These are phyloP conservation scores for Papilio helenus DNA, from an alignment of 1,140 invertebrate species.

Conservation along the genomic window DNA sequence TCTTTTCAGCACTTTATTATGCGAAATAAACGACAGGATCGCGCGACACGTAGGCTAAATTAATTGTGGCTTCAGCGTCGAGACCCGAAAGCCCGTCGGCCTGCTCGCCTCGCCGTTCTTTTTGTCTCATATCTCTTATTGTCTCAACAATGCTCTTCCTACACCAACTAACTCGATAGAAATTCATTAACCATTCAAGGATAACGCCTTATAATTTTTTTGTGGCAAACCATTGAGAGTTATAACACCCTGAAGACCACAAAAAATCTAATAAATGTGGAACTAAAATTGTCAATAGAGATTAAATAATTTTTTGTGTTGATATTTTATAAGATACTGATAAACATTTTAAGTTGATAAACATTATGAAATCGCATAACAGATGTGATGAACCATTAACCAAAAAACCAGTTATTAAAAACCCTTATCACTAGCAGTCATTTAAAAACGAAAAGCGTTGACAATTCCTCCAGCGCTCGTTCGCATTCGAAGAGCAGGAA, in stretches of 20 bases:
- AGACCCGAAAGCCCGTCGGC: conserved; percentile 1
- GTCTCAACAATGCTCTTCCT: conserved; percentile 6
- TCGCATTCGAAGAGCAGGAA: conserved; percentile 76
- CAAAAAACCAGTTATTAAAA: conserved; percentile 58
- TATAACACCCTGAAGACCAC: too few relatives aligned
- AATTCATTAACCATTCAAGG: not conserved
- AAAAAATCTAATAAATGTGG: too few relatives aligned
- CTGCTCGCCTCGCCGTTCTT: not conserved
- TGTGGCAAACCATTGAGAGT: not conserved
- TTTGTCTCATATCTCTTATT: conserved; percentile 24
- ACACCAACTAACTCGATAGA: not conserved
- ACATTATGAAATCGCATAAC: conserved; percentile 15
- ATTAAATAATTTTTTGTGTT: not conserved
- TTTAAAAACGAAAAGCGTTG: conserved; percentile 70
- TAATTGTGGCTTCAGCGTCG: conserved; percentile 53
- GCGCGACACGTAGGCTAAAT: conserved; percentile 66
- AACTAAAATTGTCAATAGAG: not conserved
- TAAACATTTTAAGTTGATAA: not conserved
- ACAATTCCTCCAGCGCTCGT: conserved; percentile 69
- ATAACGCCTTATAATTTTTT: not conserved
- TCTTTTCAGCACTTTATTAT: conserved; percentile 81
- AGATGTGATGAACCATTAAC: conserved; percentile 39
- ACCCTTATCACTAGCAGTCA: conserved; percentile 55
- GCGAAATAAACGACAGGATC: conserved; percentile 75
- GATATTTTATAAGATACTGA: not conserved